These are phyloP conservation scores for Otocyon megalotis DNA, from an alignment of 2,113 vertebrate genomes.

Conservation along the genomic window DNA sequence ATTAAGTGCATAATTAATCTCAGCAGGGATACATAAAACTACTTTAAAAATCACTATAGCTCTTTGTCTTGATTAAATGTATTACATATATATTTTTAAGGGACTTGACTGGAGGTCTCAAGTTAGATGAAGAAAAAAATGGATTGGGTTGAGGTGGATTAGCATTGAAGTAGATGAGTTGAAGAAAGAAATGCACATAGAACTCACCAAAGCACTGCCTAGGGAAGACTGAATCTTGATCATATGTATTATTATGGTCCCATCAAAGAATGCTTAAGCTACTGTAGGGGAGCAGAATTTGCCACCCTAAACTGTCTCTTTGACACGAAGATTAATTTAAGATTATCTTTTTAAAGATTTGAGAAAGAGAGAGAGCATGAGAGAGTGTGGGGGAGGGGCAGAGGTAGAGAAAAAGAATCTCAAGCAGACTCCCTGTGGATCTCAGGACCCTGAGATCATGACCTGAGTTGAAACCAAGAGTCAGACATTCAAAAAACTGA, in stretches of 20 bases:
- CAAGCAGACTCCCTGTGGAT: neutral
- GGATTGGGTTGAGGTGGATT: neutral
- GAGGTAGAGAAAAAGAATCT: neutral
- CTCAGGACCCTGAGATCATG: neutral
- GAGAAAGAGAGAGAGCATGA: neutral
- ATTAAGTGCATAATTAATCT: conserved; percentile 29
- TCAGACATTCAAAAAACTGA: neutral
- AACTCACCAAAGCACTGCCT: neutral
- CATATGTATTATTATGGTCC: neutral
- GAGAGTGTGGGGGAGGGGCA: neutral
- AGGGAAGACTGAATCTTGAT: neutral
- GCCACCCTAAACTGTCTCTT: neutral
- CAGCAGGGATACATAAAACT: neutral
- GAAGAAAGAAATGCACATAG: neutral
- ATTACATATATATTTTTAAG: neutral
- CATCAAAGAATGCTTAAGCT: neutral
- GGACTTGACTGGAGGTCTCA: neutral
- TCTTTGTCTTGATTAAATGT: neutral
- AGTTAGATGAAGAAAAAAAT: conserved; percentile 16
- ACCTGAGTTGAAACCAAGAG: neutral
- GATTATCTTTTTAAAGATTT: neutral
- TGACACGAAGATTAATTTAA: neutral
- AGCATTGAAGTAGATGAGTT: neutral
- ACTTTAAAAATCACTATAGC: neutral
- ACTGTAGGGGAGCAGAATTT: neutral